Percentiles rank a stretch among this genome's conserved stretches.
These are phyloP conservation scores for Lithobates pipiens DNA, from an alignment of 2,797 vertebrate genomes.

Conservation along the genomic window DNA sequence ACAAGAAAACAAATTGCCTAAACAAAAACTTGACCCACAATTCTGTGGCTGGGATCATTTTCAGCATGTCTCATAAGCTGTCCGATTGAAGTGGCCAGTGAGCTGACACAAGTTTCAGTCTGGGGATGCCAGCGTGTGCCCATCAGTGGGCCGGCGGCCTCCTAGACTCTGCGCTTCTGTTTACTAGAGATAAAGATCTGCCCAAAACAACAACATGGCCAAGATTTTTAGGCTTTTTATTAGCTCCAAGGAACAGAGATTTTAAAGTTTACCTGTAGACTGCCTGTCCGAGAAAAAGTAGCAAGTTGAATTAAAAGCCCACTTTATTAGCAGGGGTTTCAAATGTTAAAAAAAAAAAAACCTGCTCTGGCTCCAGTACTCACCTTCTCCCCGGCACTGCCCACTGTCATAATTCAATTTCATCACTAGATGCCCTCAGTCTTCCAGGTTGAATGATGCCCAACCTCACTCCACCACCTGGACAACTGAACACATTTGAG, in stretches of 20 bases:
- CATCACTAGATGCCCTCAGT: too few species aligned
- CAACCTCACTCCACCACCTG: too few species aligned
- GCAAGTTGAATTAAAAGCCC: too few species aligned
- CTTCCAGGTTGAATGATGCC: too few species aligned
- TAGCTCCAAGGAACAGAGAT: not conserved
- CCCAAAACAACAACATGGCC: not conserved
- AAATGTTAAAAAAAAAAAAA: too few species aligned
- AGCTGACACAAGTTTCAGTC: not conserved
- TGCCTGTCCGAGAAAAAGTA: too few species aligned
- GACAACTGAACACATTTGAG: too few species aligned
- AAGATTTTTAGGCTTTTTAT: not conserved
- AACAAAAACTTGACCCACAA: not conserved
- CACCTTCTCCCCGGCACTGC: too few species aligned
- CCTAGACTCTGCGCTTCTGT: not conserved
- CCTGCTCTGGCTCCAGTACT: too few species aligned
- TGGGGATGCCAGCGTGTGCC: not conserved
- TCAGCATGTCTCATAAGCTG: not conserved
- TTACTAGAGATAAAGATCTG: constrained; percentile 23
- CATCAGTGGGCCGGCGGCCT: not conserved
- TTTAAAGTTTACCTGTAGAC: not conserved
- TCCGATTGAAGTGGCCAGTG: constrained; percentile 12
- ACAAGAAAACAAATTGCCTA: constrained; percentile 38
- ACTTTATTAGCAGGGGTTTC: too few species aligned
- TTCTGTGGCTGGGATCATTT: not conserved
- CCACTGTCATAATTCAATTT: too few species aligned